Evolutionary conservation across 2,888 invertebrate genomes (phyloP).

Genomic region (Deilephila porcellus): DNA sequence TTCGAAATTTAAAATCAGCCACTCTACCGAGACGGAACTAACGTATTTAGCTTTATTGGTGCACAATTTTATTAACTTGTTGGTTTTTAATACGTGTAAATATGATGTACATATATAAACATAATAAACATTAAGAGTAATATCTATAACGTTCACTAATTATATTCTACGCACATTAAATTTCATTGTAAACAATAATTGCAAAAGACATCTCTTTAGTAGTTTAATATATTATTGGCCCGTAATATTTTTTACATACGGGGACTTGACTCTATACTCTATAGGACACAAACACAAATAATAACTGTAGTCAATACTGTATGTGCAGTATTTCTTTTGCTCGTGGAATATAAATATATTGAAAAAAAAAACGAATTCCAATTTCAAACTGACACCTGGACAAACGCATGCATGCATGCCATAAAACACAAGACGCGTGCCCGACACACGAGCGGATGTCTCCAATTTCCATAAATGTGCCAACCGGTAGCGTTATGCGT

Average conservation of each 20-base stretch:
- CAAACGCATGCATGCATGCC: conserved; percentile 57
- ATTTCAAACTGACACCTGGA: conserved; percentile 59
- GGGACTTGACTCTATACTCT: too few relatives aligned
- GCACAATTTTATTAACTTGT: background rate
- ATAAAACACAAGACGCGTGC: conserved; percentile 66
- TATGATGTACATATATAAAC: too few relatives aligned
- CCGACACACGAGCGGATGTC: conserved; percentile 78
- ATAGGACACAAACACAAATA: too few relatives aligned
- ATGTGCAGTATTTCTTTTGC: background rate
- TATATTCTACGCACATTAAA: too few relatives aligned
- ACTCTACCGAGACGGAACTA: conserved; percentile 56
- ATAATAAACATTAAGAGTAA: too few relatives aligned
- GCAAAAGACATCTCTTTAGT: too few relatives aligned
- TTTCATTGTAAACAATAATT: too few relatives aligned
- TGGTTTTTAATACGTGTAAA: too few relatives aligned
- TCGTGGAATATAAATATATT: background rate
- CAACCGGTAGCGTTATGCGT: conserved; percentile 33
- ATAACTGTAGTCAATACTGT: too few relatives aligned
- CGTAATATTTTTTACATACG: too few relatives aligned
- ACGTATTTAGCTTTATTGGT: conserved; percentile 49
- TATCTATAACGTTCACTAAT: too few relatives aligned
- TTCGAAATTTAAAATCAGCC: conserved; percentile 61
- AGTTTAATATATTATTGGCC: too few relatives aligned
- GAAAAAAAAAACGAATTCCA: conserved; percentile 34
- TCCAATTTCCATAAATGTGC: conserved; percentile 67